Percentiles rank a stretch among this genome's conserved stretches.
Evolutionary conservation across 2,113 vertebrate species (phyloP).

Genomic region (Ochotona princeps): DNA sequence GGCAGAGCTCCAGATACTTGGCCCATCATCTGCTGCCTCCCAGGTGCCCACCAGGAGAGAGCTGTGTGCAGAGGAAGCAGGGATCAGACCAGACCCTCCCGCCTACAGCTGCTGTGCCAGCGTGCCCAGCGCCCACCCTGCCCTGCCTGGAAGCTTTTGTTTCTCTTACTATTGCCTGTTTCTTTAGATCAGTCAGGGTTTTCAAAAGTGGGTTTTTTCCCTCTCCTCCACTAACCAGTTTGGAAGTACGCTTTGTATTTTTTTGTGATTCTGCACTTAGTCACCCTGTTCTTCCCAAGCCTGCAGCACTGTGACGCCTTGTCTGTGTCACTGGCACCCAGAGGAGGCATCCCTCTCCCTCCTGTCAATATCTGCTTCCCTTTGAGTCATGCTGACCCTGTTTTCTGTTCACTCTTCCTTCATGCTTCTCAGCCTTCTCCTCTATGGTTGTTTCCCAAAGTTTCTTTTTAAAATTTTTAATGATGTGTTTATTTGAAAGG

Average conservation of each 20-base stretch:
- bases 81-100: too few species aligned
- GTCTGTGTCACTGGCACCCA: background rate
- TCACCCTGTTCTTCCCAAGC: background rate
- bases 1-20: too few species aligned
- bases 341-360: background rate
- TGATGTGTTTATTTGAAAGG: too few species aligned
- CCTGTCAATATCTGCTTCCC: background rate
- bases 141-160: background rate
- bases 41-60: too few species aligned
- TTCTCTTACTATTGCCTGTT: background rate
- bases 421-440: background rate
- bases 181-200: constrained; percentile 13
- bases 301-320: background rate
- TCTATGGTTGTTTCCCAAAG: background rate
- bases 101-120: too few species aligned
- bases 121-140: background rate
- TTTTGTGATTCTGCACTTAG: background rate
- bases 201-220: background rate
- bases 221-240: background rate
- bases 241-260: background rate
- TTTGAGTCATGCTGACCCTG: background rate
- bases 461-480: background rate
- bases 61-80: too few species aligned
- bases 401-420: background rate
- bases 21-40: too few species aligned